phyloP scores from a whole-genome alignment of 2,797 vertebrate species.

The Tadarida brasiliensis region DNA sequence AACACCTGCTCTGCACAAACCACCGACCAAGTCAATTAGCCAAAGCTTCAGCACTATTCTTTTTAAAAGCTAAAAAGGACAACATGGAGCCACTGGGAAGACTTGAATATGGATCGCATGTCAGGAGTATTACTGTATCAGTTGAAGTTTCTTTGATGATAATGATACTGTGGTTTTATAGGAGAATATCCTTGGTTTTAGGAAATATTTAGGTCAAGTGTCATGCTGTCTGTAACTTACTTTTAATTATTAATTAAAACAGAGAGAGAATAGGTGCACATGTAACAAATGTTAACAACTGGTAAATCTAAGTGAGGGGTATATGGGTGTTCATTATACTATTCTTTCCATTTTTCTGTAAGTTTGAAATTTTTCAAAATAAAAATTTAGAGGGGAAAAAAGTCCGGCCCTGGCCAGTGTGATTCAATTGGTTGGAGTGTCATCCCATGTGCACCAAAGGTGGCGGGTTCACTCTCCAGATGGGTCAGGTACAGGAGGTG shows the following conservation, averaged over 20 bases:
- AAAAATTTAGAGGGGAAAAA: background rate
- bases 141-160: slow-evolving; percentile 4
- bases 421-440: background rate
- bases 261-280: background rate
- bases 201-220: background rate
- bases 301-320: background rate
- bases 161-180: background rate
- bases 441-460: background rate
- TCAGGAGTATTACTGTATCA: background rate
- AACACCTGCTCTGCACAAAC: background rate
- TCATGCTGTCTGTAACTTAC: slow-evolving; percentile 2
- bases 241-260: slow-evolving; percentile 36
- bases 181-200: background rate
- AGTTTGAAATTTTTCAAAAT: slow-evolving; percentile 40
- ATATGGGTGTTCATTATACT: background rate
- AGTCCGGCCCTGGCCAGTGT: background rate
- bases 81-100: background rate
- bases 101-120: background rate
- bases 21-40: background rate
- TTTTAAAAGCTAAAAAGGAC: background rate
- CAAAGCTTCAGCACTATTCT: background rate
- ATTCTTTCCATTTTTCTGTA: background rate
- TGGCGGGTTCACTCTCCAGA: background rate
- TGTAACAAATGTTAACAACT: background rate
- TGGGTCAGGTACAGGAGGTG: background rate